phyloP scores from a whole-genome alignment of 2,888 invertebrate species.

The Alitta virens region DNA sequence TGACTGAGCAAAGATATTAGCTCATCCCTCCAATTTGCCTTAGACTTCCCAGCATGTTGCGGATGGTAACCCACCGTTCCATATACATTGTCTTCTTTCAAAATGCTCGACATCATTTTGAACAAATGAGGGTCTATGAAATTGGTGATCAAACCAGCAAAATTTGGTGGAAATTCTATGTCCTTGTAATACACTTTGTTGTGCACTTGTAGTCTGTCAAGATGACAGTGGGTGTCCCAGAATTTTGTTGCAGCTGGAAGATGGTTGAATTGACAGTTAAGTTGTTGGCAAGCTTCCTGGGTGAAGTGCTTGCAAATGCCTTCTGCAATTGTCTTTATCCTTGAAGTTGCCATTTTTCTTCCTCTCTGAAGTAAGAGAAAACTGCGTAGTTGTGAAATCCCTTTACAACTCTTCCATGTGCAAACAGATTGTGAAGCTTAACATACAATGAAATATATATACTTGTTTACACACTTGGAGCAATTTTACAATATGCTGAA shows the following conservation, averaged over 20 bases:
- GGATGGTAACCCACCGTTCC: background rate
- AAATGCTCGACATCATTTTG: background rate
- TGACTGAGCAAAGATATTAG: background rate
- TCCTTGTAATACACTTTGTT: background rate
- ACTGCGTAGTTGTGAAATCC: too few species aligned
- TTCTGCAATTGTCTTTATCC: background rate
- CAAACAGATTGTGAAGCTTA: too few species aligned
- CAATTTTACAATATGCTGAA: too few species aligned
- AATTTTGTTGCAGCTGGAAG: background rate
- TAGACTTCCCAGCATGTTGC: background rate
- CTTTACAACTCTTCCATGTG: too few species aligned
- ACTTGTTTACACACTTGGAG: too few species aligned
- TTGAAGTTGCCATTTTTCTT: too few species aligned
- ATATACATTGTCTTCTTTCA: background rate
- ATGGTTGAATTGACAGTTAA: background rate
- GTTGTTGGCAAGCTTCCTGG: background rate
- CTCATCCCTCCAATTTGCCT: background rate
- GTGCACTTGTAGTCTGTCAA: background rate
- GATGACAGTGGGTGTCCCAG: slow-evolving; percentile 1
- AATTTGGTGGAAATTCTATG: background rate
- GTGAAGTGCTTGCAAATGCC: background rate
- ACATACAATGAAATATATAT: too few species aligned
- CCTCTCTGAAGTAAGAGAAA: too few species aligned
- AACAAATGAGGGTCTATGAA: background rate
- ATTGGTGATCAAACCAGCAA: background rate